Base-by-base conservation (phyloP, 2,113 vertebrate genomes). In the Sialia sialis region DNA sequence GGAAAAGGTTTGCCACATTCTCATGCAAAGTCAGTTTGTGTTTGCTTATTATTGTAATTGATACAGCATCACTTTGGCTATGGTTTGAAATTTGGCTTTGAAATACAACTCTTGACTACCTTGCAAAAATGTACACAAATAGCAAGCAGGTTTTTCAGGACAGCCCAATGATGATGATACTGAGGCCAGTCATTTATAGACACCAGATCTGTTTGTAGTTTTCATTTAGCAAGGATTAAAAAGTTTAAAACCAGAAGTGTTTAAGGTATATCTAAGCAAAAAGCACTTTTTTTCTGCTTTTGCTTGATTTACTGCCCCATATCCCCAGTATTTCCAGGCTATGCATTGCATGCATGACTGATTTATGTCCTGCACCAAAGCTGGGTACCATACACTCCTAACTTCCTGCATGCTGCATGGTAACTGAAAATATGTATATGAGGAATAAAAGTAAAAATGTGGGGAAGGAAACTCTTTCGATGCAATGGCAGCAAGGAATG, bases 351-450 rank as follows among this genome's bases (percentile, higher is more conserved):
- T 25, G 48, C 48, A 49, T 22, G 17, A 13, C 59, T 29, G 62
- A 17, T 66, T 22, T 3, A 2, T 8, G 2, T 63, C 44, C 75
- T 38, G 51, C 17, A 10, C 43, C 43, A 38, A 18, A 66, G 26
- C 5, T 36, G 6, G 1, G 49, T 43, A 15, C 41, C 16, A 1
- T 0, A 3, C 41, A 4, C 41, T n/a, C 73, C 63, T 22, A 3
- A 26, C 11, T 7, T 17, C 18, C 12, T 72, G 66, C 25, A 13
- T 7, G 36, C 15, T 36, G 39, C 58, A 20, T 11, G 44, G 25
- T 4, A 29, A 19, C 48, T 3, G 7, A 10, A 16, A 43, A 29
- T 2, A 2, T 1, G 2, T 7, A 5, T 4, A 2, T 7, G n/a
- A 46, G 13, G 21, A 74, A 23, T 16, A 11, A 62, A 87, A 87